Conservation (phyloP, 2,888 invertebrate species). For the Amblyjoppa fuscipennis region DNA sequence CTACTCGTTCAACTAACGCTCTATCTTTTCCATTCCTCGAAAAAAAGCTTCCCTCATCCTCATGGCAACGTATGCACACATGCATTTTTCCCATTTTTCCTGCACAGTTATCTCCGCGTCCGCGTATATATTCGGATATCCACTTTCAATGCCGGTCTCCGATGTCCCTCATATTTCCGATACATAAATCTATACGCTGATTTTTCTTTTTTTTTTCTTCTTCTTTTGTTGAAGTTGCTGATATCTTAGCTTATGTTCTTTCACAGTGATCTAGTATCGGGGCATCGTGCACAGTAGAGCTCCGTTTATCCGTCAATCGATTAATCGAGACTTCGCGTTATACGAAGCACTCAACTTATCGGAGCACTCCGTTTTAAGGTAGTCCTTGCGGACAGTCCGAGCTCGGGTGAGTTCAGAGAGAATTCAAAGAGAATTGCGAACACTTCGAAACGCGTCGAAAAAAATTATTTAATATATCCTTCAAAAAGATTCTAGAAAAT, state of each 20-base stretch:
- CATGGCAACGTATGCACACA: conserved; percentile 14
- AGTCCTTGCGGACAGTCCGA: too few species aligned
- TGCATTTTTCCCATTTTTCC: conserved; percentile 73
- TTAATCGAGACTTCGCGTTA: too few species aligned
- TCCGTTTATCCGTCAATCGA: too few species aligned
- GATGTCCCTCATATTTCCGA: conserved; percentile 14
- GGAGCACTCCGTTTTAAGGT: too few species aligned
- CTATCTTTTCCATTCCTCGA: conserved; percentile 32
- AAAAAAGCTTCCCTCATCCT: conserved; percentile 65
- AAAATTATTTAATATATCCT: too few species aligned
- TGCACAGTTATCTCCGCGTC: neutral
- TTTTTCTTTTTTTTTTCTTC: neutral
- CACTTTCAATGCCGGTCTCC: neutral
- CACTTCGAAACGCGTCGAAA: too few species aligned
- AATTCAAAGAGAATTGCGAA: too few species aligned
- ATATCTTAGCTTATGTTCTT: neutral
- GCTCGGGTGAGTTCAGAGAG: too few species aligned
- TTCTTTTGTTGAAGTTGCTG: neutral
- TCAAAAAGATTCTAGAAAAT: too few species aligned
- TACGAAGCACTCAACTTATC: too few species aligned
- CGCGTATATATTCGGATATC: conserved; percentile 25
- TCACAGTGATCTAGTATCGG: neutral
- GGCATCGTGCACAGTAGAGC: too few species aligned
- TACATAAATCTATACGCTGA: conserved; percentile 25
- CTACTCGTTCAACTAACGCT: conserved; percentile 18